Evolutionary conservation across 2,113 vertebrate genomes (phyloP), one percentile per base, ranked within the genome.

Genomic region (Ammospiza nelsoni): DNA sequence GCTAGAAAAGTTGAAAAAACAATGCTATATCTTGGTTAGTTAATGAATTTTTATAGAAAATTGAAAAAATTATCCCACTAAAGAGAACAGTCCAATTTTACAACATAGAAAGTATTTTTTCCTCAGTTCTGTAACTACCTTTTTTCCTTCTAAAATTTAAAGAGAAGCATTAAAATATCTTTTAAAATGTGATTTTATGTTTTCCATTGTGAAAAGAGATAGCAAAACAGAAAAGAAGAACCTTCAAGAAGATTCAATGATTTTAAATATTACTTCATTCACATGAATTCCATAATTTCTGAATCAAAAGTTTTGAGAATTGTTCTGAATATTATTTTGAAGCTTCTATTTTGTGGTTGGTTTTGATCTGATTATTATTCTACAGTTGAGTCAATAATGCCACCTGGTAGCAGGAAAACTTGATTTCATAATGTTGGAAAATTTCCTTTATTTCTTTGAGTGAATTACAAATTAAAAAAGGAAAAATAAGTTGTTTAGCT

Each of bases 161-260:
- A n/a, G 59, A 39, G 9, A 81, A 67, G 1, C 2, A 52, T 49
- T 68, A 48, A 39, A 75, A 55, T 31, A 21, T 6, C 7, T 71
- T 73, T 39, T 4, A n/a, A 69, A 71, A 20, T 28, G 25, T 4
- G 0, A 2, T 2, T 49, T 48, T 61, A 2, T 51, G 16, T 48
- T 82, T 90, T 68, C 21, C 49, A 83, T 15, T 11, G 25, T 71
- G 52, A 75, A 63, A 21, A 55, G 9, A 61, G 6, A 3, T 12
- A 39, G 13, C 15, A 61, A 91, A 92, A 79, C 2, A 43, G 31
- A 25, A 5, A 58, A 62, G 10, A 78, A 84, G 80, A 76, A 54
- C 0, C 7, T 39, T 73, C 15, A 17, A 37, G 2, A 28, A 8
- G 1, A 39, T n/a, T 5, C 39, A 76, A 48, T 1, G 48, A 29